Percentiles rank a stretch among this genome's conserved stretches.
phyloP scores from a whole-genome alignment of 2,888 invertebrate genomes.

The Rhagophthalmus giganteus region DNA sequence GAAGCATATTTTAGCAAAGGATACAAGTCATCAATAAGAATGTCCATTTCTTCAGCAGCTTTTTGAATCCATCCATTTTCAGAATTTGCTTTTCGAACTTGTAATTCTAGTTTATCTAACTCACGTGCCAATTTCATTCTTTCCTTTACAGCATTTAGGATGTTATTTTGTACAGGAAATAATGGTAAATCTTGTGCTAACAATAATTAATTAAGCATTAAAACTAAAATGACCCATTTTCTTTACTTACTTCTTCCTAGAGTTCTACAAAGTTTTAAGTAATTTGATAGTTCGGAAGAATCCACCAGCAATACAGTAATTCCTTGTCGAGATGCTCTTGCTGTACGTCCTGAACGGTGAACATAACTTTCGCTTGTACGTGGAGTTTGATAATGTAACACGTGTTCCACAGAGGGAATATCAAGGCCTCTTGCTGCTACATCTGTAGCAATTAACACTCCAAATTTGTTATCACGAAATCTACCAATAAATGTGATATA shows the following conservation, averaged over 20 bases:
- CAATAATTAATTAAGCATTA: constrained; percentile 22
- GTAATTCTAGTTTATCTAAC: constrained; percentile 76
- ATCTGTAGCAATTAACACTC: constrained; percentile 89
- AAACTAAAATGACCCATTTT: background rate
- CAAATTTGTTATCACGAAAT: constrained; percentile 70
- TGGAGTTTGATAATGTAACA: constrained; percentile 95
- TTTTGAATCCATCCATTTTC: constrained; percentile 85
- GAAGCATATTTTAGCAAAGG: too few species aligned
- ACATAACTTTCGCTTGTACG: constrained; percentile 95
- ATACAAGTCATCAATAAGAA: constrained; percentile 77
- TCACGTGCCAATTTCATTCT: constrained; percentile 77
- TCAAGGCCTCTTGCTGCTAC: constrained; percentile 97
- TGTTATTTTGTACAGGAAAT: constrained; percentile 74
- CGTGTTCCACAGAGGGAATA: constrained; percentile 91
- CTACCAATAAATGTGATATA: constrained; percentile 56
- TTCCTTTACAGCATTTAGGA: constrained; percentile 68
- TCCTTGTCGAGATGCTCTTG: constrained; percentile 85
- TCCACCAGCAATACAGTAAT: constrained; percentile 91
- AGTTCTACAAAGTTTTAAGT: constrained; percentile 79
- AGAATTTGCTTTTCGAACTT: constrained; percentile 63
- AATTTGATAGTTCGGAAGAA: constrained; percentile 79
- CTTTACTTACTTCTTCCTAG: constrained; percentile 75
- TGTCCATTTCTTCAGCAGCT: constrained; percentile 88
- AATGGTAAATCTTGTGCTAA: constrained; percentile 78
- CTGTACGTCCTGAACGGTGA: constrained; percentile 95